Evolutionary conservation across 2,888 invertebrate species (phyloP), one percentile per base, ranked within the genome.

Genomic region (Macrophya annulata): DNA sequence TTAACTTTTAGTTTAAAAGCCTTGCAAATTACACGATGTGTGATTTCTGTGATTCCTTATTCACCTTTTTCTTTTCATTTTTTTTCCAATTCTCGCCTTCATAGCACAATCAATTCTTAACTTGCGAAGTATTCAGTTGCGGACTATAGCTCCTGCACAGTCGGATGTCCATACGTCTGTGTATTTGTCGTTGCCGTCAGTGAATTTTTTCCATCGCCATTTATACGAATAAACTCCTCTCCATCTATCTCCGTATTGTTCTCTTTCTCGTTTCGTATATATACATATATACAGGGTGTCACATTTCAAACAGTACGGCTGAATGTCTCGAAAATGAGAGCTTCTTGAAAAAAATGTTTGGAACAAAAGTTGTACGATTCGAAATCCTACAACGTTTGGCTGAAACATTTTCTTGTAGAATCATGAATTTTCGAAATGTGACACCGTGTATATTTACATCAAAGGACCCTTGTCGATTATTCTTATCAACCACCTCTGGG

Each of bases 401-500:
- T 31, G 1, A 31, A 31, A 31, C 31, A 31, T 3, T 31, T 31
- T 31, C 31, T 31, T 31, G 1, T 31, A 3, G 31, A 31, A 31
- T 1, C 31, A 2, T 31, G 31, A 31, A 31, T 31, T 31, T 31
- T 31, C 3, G 3, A 31, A 31, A 31, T 3, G 3, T 31, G 31
- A 31, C 31, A 31, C 31, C 8, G n/a, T 40, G n/a, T 71, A 48
- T 48, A 48, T 48, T 76, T n/a, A 45, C 43, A 10, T 45, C 48
- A 4, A 76, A 76, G 76, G 48, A 76, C 76, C 37, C 76, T 45
- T 48, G 45, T 48, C 21, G 25, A 15, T 48, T 55, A 55, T 76
- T 76, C n/a, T 76, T 48, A 25, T 48, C 76, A 10, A 45, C 48
- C 21, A 9, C 48, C 45, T 45, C 48, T 25, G 48, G 48, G 45